Evolutionary conservation across 2,113 vertebrate genomes (phyloP).

Genomic region (Suncus etruscus): DNA sequence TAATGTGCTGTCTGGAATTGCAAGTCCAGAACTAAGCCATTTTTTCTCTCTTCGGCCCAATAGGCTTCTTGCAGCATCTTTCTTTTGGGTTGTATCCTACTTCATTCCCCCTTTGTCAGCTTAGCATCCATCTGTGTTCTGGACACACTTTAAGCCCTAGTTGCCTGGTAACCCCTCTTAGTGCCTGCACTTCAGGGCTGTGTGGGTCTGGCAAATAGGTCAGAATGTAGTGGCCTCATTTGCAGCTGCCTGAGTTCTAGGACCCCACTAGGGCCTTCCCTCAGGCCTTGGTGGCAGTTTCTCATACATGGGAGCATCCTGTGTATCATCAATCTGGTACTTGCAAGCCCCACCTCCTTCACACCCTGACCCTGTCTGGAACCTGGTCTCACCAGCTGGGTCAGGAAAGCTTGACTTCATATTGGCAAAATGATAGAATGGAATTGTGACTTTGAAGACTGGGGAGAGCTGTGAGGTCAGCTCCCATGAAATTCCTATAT

Average conservation of each 20-base stretch:
- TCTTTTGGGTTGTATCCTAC: neutral
- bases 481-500: neutral
- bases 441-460: conserved; percentile 43
- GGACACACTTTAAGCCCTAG: neutral
- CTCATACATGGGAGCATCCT: neutral
- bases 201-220: neutral
- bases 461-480: conserved; percentile 23
- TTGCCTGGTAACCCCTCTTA: neutral
- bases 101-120: neutral
- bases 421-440: conserved; percentile 32
- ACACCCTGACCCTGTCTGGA: neutral
- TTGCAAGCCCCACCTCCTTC: conserved; percentile 3
- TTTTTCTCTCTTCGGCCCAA: too few species aligned
- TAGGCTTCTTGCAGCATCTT: too few species aligned
- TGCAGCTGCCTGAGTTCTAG: neutral
- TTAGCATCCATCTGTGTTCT: neutral
- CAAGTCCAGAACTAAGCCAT: too few species aligned
- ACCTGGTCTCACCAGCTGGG: neutral
- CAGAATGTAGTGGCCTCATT: neutral
- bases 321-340: neutral
- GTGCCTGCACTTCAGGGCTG: neutral
- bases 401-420: neutral
- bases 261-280: neutral
- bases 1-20: too few species aligned
- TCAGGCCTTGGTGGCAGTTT: neutral